These are phyloP conservation scores for Condylostylus longicornis DNA, from an alignment of 1,140 invertebrate genomes.

Conservation along the genomic window DNA sequence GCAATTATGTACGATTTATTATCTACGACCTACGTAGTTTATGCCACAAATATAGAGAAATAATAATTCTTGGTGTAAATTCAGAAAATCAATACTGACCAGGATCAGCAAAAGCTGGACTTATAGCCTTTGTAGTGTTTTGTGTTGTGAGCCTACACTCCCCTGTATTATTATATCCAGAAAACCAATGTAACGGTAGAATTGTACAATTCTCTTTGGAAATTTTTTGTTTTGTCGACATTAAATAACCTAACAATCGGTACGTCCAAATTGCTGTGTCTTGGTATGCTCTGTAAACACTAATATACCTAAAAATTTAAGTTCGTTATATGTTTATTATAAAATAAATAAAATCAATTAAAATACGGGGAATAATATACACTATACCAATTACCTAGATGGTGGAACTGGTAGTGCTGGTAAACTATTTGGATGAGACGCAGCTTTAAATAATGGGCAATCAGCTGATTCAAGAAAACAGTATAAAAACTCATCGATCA, in stretches of 20 bases:
- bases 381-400: slow-evolving; percentile 20
- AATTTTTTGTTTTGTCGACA: slow-evolving; percentile 14
- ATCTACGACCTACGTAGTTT: background rate
- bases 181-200: slow-evolving; percentile 36
- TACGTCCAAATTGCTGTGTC: slow-evolving; percentile 29
- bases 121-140: slow-evolving; percentile 56
- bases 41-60: slow-evolving; percentile 3
- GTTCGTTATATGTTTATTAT: no score
- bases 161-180: slow-evolving; percentile 44
- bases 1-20: no score
- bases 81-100: slow-evolving; percentile 33
- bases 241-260: slow-evolving; percentile 21
- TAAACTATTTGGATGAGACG: slow-evolving; percentile 35
- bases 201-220: slow-evolving; percentile 18
- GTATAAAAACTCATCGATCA: slow-evolving; percentile 55
- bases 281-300: slow-evolving; percentile 24
- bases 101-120: slow-evolving; percentile 61
- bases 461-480: slow-evolving; percentile 61
- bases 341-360: background rate
- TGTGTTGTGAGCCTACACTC: slow-evolving; percentile 60
- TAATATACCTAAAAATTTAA: slow-evolving; percentile 20
- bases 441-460: slow-evolving; percentile 50
- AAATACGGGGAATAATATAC: no score
- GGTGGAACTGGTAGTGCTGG: slow-evolving; percentile 32
- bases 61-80: slow-evolving; percentile 3